phyloP scores from a whole-genome alignment of 1,140 invertebrate species.

The Bombus polaris region DNA sequence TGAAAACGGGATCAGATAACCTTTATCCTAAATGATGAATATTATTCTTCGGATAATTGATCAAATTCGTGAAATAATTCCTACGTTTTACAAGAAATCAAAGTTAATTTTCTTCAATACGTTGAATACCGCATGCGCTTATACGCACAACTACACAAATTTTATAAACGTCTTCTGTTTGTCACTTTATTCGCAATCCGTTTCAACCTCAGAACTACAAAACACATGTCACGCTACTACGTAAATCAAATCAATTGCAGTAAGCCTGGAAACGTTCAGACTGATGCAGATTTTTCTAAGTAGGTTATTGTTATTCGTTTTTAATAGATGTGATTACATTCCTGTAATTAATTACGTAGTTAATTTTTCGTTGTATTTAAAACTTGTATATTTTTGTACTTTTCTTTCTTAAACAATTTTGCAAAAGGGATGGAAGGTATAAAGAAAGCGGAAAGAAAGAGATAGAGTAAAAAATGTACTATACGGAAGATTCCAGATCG shows the following conservation, averaged over 20 bases:
- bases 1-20: conserved; percentile 31
- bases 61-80: not conserved
- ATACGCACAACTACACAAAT: not conserved
- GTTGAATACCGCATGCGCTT: conserved; percentile 5
- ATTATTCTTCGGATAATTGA: not conserved
- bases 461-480: not conserved
- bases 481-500: conserved; percentile 5
- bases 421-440: not conserved
- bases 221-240: conserved; percentile 68
- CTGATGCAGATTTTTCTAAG: not conserved
- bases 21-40: not conserved
- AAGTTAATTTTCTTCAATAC: not conserved
- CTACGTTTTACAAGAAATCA: not conserved
- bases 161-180: conserved; percentile 42
- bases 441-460: not conserved
- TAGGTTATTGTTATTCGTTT: not conserved
- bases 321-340: not conserved
- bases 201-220: conserved; percentile 50
- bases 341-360: not conserved
- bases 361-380: conserved; percentile 13
- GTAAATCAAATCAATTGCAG: conserved; percentile 47
- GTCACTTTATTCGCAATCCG: conserved; percentile 57
- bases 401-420: conserved; percentile 17
- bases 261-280: not conserved
- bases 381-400: not conserved